Evolutionary conservation across 1,140 invertebrate species (phyloP).

Genomic region (Heliothis subflexa): DNA sequence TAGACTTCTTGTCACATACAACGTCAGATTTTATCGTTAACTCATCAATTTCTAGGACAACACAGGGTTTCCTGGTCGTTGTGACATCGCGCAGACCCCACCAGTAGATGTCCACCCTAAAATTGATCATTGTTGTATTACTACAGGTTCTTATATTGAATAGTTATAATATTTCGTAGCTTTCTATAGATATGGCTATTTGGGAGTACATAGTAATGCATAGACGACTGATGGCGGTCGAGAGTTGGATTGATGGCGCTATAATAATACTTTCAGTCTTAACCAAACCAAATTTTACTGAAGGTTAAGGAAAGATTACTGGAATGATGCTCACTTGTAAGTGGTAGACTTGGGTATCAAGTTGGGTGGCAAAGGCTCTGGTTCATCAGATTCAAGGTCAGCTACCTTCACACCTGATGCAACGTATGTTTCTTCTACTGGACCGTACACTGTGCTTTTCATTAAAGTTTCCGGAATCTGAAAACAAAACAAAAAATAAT

Average conservation of each 20-base stretch:
- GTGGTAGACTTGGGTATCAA: slow-evolving; percentile 81
- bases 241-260: too few relatives aligned
- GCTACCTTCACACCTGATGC: slow-evolving; percentile 47
- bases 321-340: slow-evolving; percentile 75
- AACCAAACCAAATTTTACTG: too few relatives aligned
- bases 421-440: slow-evolving; percentile 55
- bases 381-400: slow-evolving; percentile 43
- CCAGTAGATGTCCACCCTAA: slow-evolving; percentile 87
- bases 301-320: too few relatives aligned
- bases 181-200: too few relatives aligned
- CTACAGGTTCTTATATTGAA: too few relatives aligned
- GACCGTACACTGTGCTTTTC: slow-evolving; percentile 63
- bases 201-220: too few relatives aligned
- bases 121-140: slow-evolving; percentile 29
- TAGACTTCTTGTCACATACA: slow-evolving; percentile 82
- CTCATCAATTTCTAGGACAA: slow-evolving; percentile 86
- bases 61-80: slow-evolving; percentile 85
- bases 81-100: slow-evolving; percentile 88
- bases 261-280: too few relatives aligned
- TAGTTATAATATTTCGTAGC: too few relatives aligned
- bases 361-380: slow-evolving; percentile 57
- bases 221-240: too few relatives aligned
- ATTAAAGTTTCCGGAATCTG: slow-evolving; percentile 70
- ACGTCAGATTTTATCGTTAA: slow-evolving; percentile 86
- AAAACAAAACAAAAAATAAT: slow-evolving; percentile 29